Base-by-base conservation (phyloP, 2,888 invertebrate species). In the Epinotia brunnichana region DNA sequence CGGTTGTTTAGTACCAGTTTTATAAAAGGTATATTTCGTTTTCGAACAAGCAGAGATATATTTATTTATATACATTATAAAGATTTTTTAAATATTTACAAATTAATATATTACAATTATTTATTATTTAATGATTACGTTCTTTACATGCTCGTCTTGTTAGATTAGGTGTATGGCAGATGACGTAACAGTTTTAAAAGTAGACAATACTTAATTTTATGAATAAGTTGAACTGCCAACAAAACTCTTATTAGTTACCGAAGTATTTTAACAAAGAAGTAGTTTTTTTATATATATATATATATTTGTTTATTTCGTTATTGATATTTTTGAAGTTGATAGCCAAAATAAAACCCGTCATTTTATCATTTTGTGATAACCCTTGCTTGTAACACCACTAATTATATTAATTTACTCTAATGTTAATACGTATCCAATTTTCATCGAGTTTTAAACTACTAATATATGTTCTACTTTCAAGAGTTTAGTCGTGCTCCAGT, bases 341-440 rank as follows among this genome's bases (percentile, higher is more conserved):
- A 81, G 81, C 76, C n/a, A n/a, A n/a, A n/a, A n/a, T n/a, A 75
- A 82, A 83, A 78, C 80, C 82, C 84, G 73, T 78, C 83, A 86
- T 81, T 82, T 82, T 83, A 79, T 85, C 84, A 82, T 87, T 81
- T 87, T 88, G 90, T 91, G 85, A 87, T 91, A 92, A 91, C 92
- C 93, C 90, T 92, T 90, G 94, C 93, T 94, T 94, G 93, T 94
- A 93, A 94, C 93, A 90, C 77, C 85, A 94, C 93, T 93, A 94
- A 94, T 89, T 75, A 69, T 79, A 88, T 87, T 91, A 92, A 92
- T 89, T 85, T 83, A 67, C 57, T 73, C 24, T 68, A 79, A 79
- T 81, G 79, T 83, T 84, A 81, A 82, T 81, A 79, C 82, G 81
- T 79, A 82, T 79, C 79, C 79, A 81, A 81, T 78, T 70, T 77